phyloP scores from a whole-genome alignment of 2,888 invertebrate genomes.

The Drosophila mayaguana region DNA sequence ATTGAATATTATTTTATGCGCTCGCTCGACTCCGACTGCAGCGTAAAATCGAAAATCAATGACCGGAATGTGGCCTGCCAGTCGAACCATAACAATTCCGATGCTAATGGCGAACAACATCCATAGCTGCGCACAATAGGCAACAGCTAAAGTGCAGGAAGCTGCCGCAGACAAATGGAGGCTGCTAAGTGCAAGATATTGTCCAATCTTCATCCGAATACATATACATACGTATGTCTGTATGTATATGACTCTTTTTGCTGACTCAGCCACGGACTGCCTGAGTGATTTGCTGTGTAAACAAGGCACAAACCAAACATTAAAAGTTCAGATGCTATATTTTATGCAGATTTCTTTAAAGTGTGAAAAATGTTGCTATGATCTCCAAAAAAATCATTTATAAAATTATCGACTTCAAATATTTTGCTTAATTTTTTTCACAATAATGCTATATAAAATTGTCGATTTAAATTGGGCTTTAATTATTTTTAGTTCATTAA shows the following conservation, averaged over 20 bases:
- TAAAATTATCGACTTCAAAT: no score
- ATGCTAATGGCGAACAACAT: conserved; percentile 65
- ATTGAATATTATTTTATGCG: conserved; percentile 80
- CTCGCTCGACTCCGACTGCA: conserved; percentile 61
- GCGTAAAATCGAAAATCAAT: conserved; percentile 79
- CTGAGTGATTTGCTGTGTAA: neutral
- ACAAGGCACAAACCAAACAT: neutral
- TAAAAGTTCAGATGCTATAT: neutral
- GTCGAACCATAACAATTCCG: conserved; percentile 71
- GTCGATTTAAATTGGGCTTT: no score
- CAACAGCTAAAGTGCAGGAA: conserved; percentile 67
- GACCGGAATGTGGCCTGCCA: conserved; percentile 68
- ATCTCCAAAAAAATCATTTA: no score
- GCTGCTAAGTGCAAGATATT: conserved; percentile 17
- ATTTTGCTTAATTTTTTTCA: no score
- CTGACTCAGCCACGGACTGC: neutral
- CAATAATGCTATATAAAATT: no score
- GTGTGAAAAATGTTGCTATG: neutral
- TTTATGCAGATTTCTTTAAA: neutral
- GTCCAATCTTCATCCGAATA: conserved; percentile 8
- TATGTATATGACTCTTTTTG: neutral
- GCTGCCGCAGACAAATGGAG: conserved; percentile 65
- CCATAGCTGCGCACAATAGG: conserved; percentile 54
- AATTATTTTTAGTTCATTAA: no score
- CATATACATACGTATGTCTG: neutral